Evolutionary conservation across 1,140 invertebrate genomes (phyloP).

Genomic region (Procambarus clarkii): DNA sequence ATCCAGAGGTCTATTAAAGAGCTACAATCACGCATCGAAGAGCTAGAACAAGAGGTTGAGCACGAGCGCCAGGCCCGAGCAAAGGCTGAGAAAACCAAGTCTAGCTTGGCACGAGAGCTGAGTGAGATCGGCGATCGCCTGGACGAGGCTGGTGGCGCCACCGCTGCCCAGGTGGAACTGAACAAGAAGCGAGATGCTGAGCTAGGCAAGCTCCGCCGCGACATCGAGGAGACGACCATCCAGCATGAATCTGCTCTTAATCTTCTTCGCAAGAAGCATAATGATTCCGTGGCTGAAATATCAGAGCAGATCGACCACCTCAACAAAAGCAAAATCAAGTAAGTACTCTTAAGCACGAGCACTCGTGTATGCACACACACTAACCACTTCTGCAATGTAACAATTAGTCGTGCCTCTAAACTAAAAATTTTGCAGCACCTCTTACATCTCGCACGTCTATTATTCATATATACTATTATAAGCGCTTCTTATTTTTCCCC

Average conservation of each 20-base stretch:
- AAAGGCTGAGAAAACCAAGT: conserved; percentile 82
- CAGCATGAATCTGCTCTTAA: conserved; percentile 42
- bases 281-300: conserved; percentile 87
- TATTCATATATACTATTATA: no score
- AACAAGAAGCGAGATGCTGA: conserved; percentile 54
- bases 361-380: not conserved
- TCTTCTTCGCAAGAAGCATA: conserved; percentile 44
- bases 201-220: conserved; percentile 40
- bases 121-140: conserved; percentile 77
- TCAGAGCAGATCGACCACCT: conserved; percentile 99
- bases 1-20: conserved; percentile 98
- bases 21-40: conserved; percentile 90
- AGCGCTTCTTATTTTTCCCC: no score
- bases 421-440: no score
- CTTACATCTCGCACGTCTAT: no score
- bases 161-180: conserved; percentile 81
- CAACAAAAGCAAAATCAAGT: conserved; percentile 99
- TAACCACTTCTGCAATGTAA: no score
- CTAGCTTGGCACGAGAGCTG: conserved; percentile 19
- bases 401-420: no score
- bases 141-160: conserved; percentile 90
- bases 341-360: conserved; percentile 75
- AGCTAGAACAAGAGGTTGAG: conserved; percentile 98
- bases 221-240: conserved; percentile 44
- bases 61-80: conserved; percentile 96